Evolutionary conservation across 2,888 invertebrate species (phyloP), one percentile per base, ranked within the genome.

Genomic region (Rhyacophila evoluta): DNA sequence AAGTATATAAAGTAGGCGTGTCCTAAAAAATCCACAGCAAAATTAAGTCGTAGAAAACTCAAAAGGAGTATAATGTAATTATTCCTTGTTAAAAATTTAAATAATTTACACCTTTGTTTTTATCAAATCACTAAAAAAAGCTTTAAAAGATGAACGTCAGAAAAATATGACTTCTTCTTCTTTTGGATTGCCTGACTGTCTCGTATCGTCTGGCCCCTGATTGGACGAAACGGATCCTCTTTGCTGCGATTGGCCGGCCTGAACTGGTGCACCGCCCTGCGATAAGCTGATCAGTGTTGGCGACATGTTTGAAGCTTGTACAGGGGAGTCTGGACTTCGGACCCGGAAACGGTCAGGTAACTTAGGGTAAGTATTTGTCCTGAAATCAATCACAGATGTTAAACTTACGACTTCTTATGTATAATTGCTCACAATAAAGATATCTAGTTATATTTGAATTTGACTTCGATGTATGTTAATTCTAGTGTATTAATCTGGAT

Each of bases 351-450:
- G 92, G 83, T 94, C 93, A 68, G 94, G 93, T 74, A 94, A 86
- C 85, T 94, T 93, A 25, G 94, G 94, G 86, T 94, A 94, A 0
- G 94, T 93, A 86, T 94, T 92, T 36, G 93, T 94, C 85, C 93
- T 91, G n/a, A 19, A 72, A 75, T 27, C 72, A 75, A 38, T 33
- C 29, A 6, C 4, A 33, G 38, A 38, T 11, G 68, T 74, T 6
- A 4, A n/a, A n/a, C n/a, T n/a, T n/a, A n/a, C n/a, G n/a, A n/a
- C n/a, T n/a, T n/a, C n/a, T n/a, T n/a, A n/a, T n/a, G n/a, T n/a
- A n/a, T n/a, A n/a, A n/a, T n/a, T n/a, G n/a, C n/a, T n/a, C n/a
- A n/a, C n/a, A n/a, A n/a, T n/a, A n/a, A n/a, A n/a, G n/a, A n/a
- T n/a, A n/a, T n/a, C n/a, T n/a, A n/a, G n/a, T n/a, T n/a, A n/a